A percentile compares a stretch with the other conserved stretches of the same genome.
Evolutionary conservation across 2,888 invertebrate genomes (phyloP).

Genomic region (Caenorhabditis sp.): DNA sequence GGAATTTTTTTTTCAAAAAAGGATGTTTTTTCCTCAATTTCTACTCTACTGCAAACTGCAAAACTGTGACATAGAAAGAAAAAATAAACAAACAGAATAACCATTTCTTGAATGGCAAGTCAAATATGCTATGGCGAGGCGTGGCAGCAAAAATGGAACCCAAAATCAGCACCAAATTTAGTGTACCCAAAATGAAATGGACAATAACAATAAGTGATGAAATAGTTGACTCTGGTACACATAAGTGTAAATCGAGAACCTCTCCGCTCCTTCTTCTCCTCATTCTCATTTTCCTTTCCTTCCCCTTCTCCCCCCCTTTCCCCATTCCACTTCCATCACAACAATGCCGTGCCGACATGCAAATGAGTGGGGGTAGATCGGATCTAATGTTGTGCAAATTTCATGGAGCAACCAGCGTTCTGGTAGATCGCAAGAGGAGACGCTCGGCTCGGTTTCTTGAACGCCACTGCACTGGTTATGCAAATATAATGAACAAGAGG

Average conservation of each 20-base stretch:
- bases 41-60: not conserved
- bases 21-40: not conserved
- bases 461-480: conserved; percentile 55
- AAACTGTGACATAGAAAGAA: not conserved
- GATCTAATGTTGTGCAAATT: conserved; percentile 64
- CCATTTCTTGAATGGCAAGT: not conserved
- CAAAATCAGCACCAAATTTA: conserved; percentile 9
- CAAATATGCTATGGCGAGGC: conserved; percentile 37
- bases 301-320: not conserved
- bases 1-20: too few species aligned
- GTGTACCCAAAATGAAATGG: too few species aligned
- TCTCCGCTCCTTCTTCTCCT: not conserved
- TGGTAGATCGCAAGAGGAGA: not conserved
- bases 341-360: conserved; percentile 47
- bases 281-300: not conserved
- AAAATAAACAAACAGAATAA: conserved; percentile 27
- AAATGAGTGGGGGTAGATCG: conserved; percentile 57
- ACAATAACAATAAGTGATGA: conserved; percentile 49
- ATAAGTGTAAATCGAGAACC: conserved; percentile 52
- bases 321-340: conserved; percentile 8
- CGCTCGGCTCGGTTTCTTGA: conserved; percentile 5
- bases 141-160: not conserved
- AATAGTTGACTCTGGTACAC: conserved; percentile 32
- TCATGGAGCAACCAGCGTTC: conserved; percentile 22
- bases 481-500: conserved; percentile 51